Conservation (phyloP, 1,140 invertebrate genomes). For the Hylaeus volcanicus region DNA sequence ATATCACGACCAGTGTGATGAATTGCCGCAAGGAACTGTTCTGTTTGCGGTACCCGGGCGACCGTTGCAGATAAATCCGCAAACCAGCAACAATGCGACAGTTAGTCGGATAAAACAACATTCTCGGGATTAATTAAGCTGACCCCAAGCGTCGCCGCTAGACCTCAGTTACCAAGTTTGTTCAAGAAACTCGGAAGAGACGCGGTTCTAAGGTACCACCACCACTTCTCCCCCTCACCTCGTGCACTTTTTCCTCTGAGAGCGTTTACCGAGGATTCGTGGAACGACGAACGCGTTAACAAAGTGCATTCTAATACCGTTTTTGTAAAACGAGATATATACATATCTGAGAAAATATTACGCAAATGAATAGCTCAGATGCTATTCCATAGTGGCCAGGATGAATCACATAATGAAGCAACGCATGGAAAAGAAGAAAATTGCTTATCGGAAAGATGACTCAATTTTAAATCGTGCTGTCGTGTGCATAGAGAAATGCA, state of each 20-base stretch:
- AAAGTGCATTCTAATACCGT: background rate
- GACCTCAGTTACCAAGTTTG: conserved; percentile 34
- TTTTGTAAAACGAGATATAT: no score
- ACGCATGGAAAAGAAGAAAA: no score
- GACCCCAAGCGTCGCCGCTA: conserved; percentile 18
- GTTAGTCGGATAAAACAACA: conserved; percentile 37
- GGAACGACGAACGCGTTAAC: no score
- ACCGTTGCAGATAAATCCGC: conserved; percentile 37
- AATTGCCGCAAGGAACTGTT: conserved; percentile 21
- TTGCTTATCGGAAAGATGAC: no score
- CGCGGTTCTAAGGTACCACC: background rate
- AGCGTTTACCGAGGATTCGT: background rate
- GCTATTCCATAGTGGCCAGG: no score
- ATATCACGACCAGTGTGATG: background rate
- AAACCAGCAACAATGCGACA: conserved; percentile 33
- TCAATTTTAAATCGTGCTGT: no score
- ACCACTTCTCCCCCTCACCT: background rate
- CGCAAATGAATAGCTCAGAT: no score
- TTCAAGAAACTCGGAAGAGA: background rate
- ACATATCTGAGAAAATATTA: no score
- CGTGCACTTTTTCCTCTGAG: background rate
- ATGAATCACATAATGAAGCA: no score
- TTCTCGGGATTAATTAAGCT: conserved; percentile 54
- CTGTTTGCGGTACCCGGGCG: background rate
- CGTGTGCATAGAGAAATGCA: no score